Evolutionary conservation across 1,140 invertebrate species (phyloP), one percentile per base, ranked within the genome.

Genomic region (Brachionus angularis): DNA sequence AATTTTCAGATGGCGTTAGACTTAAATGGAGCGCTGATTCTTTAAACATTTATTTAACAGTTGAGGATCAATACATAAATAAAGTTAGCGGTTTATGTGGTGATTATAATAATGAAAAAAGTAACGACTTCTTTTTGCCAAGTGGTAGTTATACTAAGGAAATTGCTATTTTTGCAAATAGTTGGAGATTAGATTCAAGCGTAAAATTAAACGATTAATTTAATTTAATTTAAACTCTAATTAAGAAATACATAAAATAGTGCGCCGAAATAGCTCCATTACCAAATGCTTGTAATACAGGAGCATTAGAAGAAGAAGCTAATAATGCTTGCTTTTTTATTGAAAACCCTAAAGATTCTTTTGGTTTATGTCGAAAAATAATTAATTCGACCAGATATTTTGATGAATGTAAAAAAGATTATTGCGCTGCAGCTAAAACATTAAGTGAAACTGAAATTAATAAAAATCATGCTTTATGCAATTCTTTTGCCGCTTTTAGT

Each of bases 31-130:
- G 85, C 72, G 77, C 78, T 1, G 75, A 82, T 73, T 81, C 80
- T 52, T 75, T 75, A 42, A 52, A 76, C 16, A 76, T 75, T 88
- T 1, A 81, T 85, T 73, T 78, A 88, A 1, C 86, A 88, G 76
- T 86, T 85, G 0, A 84, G 85, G 3, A 85, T 87, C 33, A 84
- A 83, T 23, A 77, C 90, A 91, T 88, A 87, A 89, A 89, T 76
- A 86, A 86, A 74, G 89, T 89, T 0, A 84, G 85, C 73, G 91
- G 91, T 47, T 79, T 93, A 0, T 93, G 91, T 77, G 90, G 91
- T 0, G 84, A 80, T 3, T 83, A 90, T 64, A 88, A 93, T 79
- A 88, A 88, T 0, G 82, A 86, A 72, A 75, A 78, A 3, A 78
- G 79, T 4, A 88, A 46, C 25, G 50, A 71, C 33, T 18, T 91